A percentile compares a stretch with the other conserved stretches of the same genome.
Conservation (phyloP, 2,113 vertebrate species). For the Monopterus albus region DNA sequence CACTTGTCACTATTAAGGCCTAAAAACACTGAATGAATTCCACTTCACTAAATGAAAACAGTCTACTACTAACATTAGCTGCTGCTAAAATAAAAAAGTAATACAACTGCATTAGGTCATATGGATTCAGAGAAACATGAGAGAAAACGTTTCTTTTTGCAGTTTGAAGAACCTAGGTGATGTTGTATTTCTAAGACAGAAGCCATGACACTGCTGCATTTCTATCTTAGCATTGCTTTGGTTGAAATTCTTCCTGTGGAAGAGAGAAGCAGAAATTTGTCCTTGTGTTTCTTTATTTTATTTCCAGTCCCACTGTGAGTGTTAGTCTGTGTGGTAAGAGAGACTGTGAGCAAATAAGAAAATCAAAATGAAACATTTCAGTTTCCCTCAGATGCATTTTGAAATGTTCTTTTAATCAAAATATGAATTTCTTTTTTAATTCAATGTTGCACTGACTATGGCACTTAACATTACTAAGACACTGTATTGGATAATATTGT, state of each 20-base stretch:
- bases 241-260: slow-evolving; percentile 76
- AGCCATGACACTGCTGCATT: slow-evolving; percentile 29
- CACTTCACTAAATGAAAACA: slow-evolving; percentile 9
- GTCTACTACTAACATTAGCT: slow-evolving; percentile 21
- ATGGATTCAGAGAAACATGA: slow-evolving; percentile 3
- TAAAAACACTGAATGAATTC: neutral
- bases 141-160: slow-evolving; percentile 2
- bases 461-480: slow-evolving; percentile 19
- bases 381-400: neutral
- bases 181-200: slow-evolving; percentile 26
- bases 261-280: slow-evolving; percentile 44
- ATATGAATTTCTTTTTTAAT: neutral
- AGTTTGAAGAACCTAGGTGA: neutral
- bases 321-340: slow-evolving; percentile 4
- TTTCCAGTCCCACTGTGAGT: neutral
- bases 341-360: neutral
- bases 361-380: neutral
- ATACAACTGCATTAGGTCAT: neutral
- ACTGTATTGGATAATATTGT: slow-evolving; percentile 18
- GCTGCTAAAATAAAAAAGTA: slow-evolving; percentile 26
- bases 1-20: neutral
- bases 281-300: neutral
- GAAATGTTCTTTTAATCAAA: neutral
- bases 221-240: slow-evolving; percentile 6
- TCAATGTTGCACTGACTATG: neutral